Evolutionary conservation across 2,888 invertebrate genomes (phyloP), one percentile per base, ranked within the genome.

Genomic region (Rhagonycha lutea): DNA sequence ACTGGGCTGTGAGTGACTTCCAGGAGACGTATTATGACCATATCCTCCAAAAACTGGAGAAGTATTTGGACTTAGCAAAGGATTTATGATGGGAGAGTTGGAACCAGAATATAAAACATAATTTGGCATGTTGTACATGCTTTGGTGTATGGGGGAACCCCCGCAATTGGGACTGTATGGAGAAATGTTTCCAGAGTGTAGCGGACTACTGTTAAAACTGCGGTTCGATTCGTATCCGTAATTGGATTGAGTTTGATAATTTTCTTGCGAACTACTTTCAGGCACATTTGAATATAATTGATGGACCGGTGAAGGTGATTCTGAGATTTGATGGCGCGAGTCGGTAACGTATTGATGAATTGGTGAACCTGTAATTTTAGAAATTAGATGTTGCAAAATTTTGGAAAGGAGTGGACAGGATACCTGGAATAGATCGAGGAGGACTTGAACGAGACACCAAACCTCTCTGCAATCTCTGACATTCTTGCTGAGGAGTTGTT

Each of bases 401-500:
- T 24, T 23, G n/a, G 63, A 65, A n/a, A 65, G 14, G 9, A n/a
- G 23, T 12, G 11, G 8, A 24, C n/a, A 10, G 47, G 60, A 14
- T 81, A 91, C 91, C 91, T 75, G 92, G 91, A 82, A 92, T 90
- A 68, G 92, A 92, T 80, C 91, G 89, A 68, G 88, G 87, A 10
- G 88, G 87, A 80, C 89, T 87, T 80, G 88, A 74, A 85, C 90
- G 77, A 86, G 85, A 80, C 69, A 90, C 82, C 86, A 91, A 62
- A 85, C 88, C 82, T 82, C 91, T 89, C 88, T 92, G 95, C 68
- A 96, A 85, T 82, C 94, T 92, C 79, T 95, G 95, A 84, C 94
- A 95, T 86, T 96, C 95, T 72, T 94, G 92, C 74, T 95, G 92
- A 0, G 95, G 91, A 10, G 92, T 90, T 78, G 92, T 89, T 90